Evolutionary conservation across 2,113 vertebrate genomes (phyloP), one percentile per base, ranked within the genome.

Genomic region (Hirundichthys speculiger): DNA sequence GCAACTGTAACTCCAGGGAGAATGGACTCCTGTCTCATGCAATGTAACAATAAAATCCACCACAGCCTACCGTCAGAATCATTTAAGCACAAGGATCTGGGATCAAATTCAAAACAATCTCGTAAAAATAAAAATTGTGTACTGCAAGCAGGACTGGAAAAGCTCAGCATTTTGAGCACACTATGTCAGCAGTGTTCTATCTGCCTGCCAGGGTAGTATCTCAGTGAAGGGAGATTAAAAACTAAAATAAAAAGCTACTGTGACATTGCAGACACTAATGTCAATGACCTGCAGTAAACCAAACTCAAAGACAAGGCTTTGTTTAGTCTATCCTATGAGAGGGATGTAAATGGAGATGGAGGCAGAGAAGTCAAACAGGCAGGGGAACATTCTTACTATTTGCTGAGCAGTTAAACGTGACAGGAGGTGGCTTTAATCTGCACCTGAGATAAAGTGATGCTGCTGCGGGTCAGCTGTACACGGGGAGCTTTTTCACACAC

Each of bases 371-470:
- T 47, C 57, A 64, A 65, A 61, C 73, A 66, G 69, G 55, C 69
- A 50, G 14, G 38, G 50, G 72, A 14, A 68, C 79, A 83, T 76
- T 78, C 70, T 49, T 67, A 57, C 2, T 59, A 30, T 64, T 76
- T 66, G n/a, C 52, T 52, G 27, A 53, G 27, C 38, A 50, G 13
- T 55, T 42, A 38, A 21, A 61, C 27, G 6, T 13, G 19, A 74
- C 42, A 51, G 16, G 41, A 66, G 20, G 12, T 13, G 0, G n/a
- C 30, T 57, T 56, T 20, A 22, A 50, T 11, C 30, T 39, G 30
- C 7, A 45, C 46, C 22, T 13, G n/a, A 71, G 43, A 67, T 59
- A 50, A 51, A 30, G 24, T 41, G 4, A 41, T 38, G 15, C 16
- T 52, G 16, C 19, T 46, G 30, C 30, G 9, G 13, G n/a, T 34